phyloP scores from a whole-genome alignment of 2,113 vertebrate genomes.

The Chamaea fasciata region DNA sequence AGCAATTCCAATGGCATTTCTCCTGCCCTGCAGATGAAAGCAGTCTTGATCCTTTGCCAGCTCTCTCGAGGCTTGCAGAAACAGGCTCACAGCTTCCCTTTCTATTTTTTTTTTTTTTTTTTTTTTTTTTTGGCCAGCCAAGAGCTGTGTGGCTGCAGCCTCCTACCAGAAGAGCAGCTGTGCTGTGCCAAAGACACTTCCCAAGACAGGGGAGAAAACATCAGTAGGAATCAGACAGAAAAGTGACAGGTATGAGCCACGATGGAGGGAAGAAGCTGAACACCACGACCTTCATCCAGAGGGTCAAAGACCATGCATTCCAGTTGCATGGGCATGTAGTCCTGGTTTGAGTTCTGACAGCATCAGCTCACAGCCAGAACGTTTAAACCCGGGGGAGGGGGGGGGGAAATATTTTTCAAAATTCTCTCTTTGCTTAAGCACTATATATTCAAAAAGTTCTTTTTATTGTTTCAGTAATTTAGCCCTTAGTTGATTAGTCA shows the following conservation, averaged over 20 bases:
- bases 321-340: neutral
- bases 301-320: neutral
- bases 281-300: neutral
- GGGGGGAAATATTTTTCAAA: conserved; percentile 15
- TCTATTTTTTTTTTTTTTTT: neutral
- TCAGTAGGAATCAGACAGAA: neutral
- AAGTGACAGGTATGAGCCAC: neutral
- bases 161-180: conserved; percentile 22
- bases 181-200: neutral
- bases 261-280: neutral
- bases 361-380: neutral
- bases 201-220: neutral
- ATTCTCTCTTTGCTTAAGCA: conserved; percentile 34
- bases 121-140: neutral
- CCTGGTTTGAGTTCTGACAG: neutral
- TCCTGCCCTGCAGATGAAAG: conserved; percentile 12
- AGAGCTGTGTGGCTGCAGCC: neutral
- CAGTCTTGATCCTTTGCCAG: conserved; percentile 44
- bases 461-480: conserved; percentile 49
- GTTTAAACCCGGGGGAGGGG: neutral
- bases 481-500: conserved; percentile 68
- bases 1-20: conserved; percentile 34
- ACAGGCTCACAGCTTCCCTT: conserved; percentile 25
- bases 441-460: neutral
- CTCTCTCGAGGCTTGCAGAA: conserved; percentile 38